Conservation (phyloP, 1,140 invertebrate genomes). For the Pseudachorutes palmiensis region DNA sequence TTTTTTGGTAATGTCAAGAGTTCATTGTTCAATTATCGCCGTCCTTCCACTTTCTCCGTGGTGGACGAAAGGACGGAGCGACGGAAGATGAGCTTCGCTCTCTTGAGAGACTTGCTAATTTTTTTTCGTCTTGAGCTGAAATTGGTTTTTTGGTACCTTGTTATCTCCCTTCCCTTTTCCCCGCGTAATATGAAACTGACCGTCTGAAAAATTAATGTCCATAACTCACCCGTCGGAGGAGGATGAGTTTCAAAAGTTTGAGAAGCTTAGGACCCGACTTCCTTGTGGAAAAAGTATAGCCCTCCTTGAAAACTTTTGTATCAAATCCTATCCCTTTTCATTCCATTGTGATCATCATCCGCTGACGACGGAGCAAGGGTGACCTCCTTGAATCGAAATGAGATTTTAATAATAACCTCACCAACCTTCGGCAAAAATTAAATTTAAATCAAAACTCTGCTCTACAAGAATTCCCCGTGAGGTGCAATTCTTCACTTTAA, state of each 20-base stretch:
- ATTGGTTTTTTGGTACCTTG: conserved; percentile 25
- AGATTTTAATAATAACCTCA: background rate
- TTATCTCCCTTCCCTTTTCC: background rate
- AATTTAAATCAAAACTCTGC: background rate
- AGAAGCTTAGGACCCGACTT: background rate
- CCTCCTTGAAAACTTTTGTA: too few species aligned
- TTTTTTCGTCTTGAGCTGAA: conserved; percentile 22
- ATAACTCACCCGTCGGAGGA: conserved; percentile 37
- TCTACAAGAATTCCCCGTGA: too few species aligned
- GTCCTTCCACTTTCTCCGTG: conserved; percentile 17
- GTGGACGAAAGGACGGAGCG: background rate
- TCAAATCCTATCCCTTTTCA: too few species aligned
- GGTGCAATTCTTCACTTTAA: too few species aligned
- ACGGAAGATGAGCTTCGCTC: background rate
- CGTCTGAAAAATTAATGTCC: conserved; percentile 39
- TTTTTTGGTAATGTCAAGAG: conserved; percentile 20
- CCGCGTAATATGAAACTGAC: conserved; percentile 4
- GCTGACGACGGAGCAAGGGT: too few species aligned
- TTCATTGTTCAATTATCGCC: conserved; percentile 36
- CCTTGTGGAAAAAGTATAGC: background rate
- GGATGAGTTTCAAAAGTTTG: background rate
- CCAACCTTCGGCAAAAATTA: background rate
- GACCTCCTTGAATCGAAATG: background rate
- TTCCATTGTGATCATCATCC: too few species aligned
- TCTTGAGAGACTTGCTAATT: conserved; percentile 21